Evolutionary conservation across 2,797 vertebrate genomes (phyloP).

Genomic region (Enteromius paludinosus): DNA sequence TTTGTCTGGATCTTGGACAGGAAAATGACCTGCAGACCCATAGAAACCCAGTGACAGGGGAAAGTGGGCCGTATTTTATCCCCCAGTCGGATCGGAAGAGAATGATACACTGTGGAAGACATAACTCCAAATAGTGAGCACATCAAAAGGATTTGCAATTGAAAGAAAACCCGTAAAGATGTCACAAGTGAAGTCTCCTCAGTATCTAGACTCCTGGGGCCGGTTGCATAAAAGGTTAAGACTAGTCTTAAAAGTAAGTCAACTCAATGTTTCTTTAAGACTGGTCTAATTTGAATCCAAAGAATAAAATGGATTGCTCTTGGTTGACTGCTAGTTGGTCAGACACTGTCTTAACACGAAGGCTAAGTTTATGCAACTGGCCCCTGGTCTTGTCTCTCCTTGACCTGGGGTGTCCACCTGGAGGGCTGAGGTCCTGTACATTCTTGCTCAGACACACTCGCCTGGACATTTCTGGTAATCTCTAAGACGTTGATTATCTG

Average conservation of each 20-base stretch:
- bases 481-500: background rate
- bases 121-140: background rate
- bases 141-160: background rate
- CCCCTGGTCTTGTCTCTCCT: background rate
- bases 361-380: too few species aligned
- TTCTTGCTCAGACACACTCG: background rate
- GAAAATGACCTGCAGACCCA: conserved; percentile 32
- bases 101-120: background rate
- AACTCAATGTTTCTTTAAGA: too few species aligned
- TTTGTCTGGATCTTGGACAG: conserved; percentile 41
- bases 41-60: conserved; percentile 9
- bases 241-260: too few species aligned
- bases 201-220: background rate
- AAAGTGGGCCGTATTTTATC: conserved; percentile 1
- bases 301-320: too few species aligned
- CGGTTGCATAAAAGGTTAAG: too few species aligned
- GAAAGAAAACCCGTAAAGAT: background rate
- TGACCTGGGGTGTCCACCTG: background rate
- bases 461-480: background rate
- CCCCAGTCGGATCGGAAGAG: background rate
- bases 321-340: too few species aligned
- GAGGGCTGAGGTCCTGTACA: background rate
- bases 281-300: too few species aligned
- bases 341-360: too few species aligned
- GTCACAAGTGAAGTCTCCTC: background rate